Evolutionary conservation across 2,888 invertebrate genomes (phyloP), one percentile per base, ranked within the genome.

Genomic region (Masnerella sp.): DNA sequence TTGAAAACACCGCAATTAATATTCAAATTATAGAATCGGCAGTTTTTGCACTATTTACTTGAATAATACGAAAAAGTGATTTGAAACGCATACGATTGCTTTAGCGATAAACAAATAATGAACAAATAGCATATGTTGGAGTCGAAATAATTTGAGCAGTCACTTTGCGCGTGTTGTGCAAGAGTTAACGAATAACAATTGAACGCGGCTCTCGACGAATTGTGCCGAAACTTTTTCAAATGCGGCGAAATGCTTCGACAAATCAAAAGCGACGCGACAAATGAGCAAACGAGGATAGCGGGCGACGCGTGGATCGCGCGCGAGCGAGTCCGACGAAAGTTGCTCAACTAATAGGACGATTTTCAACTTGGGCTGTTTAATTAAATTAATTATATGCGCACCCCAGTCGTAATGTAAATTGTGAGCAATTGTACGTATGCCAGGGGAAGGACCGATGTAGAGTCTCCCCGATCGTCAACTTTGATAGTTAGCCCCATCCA

Each of bases 311-410:
- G 47, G 8, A 22, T 12, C 40, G 47, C 15, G 32, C 32, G 54
- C 54, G 34, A 54, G 54, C 45, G 65, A 70, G 77, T 47, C 76
- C 76, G 78, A 75, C 73, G 77, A 81, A 86, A 86, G 86, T 87
- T 83, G 77, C 78, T 77, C 69, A 82, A 82, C 82, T 82, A 82
- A 82, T 80, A 79, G 81, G 79, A 83, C 81, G 81, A 81, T 83
- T 87, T 86, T 86, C 85, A 83, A 79, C 83, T 82, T 79, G 79
- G 80, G 79, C 80, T 83, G 84, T 86, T 87, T 87, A 86, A 87
- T 87, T 87, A 87, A 87, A 86, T 87, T 87, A 87, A 86, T 87
- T 86, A 86, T 86, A 87, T 85, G 87, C 85, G 83, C 85, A 80
- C 80, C 83, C 81, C 82, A 83, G 77, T 80, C 81, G 83, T 84